Conservation (phyloP, 2,888 invertebrate species). For the Epinotia nisella region DNA sequence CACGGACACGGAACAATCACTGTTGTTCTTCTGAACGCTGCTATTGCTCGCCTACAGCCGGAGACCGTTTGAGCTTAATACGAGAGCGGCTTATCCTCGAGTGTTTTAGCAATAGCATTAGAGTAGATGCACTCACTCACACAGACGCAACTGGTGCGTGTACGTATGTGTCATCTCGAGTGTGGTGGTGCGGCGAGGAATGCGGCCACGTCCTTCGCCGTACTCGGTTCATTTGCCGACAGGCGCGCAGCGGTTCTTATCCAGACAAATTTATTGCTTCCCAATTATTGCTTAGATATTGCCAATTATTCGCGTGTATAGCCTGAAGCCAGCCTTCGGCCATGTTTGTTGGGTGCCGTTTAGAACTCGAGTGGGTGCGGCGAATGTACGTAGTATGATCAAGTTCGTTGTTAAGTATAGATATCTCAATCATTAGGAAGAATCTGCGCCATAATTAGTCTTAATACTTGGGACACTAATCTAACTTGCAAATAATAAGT, state of each 20-base stretch:
- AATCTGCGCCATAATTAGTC: no score
- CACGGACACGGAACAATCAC: conserved; percentile 13
- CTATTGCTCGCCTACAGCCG: conserved; percentile 8
- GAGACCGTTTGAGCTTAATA: conserved; percentile 49
- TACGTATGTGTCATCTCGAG: conserved; percentile 76
- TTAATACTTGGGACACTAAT: no score
- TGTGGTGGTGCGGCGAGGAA: conserved; percentile 76
- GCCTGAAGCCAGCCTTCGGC: conserved; percentile 16
- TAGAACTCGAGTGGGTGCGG: conserved; percentile 13
- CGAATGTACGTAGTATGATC: neutral
- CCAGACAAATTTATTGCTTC: conserved; percentile 74
- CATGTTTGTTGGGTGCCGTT: conserved; percentile 22
- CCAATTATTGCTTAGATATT: conserved; percentile 70
- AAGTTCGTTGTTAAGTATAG: neutral
- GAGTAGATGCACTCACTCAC: conserved; percentile 58
- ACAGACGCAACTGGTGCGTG: conserved; percentile 62
- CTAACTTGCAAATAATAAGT: no score
- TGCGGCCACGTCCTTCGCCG: conserved; percentile 84
- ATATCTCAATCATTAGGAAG: no score
- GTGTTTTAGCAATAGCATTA: conserved; percentile 67
- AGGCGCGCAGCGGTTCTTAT: conserved; percentile 65
- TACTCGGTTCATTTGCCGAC: conserved; percentile 82
- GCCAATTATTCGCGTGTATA: conserved; percentile 49
- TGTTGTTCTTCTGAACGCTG: conserved; percentile 12
- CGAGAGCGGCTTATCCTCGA: conserved; percentile 66